A percentile compares a stretch with the other conserved stretches of the same genome.
phyloP scores from a whole-genome alignment of 2,113 vertebrate species.

The Periophthalmodon schlosseri region DNA sequence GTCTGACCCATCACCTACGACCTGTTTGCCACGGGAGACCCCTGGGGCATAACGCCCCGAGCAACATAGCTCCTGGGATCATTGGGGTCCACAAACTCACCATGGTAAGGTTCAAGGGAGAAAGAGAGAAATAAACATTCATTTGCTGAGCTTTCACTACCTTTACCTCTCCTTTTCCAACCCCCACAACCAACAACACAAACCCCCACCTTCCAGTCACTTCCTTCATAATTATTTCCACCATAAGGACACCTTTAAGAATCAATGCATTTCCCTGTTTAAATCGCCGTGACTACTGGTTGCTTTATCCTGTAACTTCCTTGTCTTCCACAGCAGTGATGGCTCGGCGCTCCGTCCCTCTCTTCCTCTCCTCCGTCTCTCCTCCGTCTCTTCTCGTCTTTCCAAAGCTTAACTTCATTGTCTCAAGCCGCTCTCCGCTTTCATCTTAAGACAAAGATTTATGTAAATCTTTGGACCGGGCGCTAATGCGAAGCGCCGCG shows the following conservation, averaged over 20 bases:
- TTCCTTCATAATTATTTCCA: conserved; percentile 45
- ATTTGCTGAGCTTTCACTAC: background rate
- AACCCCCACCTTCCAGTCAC: conserved; percentile 29
- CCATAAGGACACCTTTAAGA: conserved; percentile 31
- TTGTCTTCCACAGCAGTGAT: conserved; percentile 34
- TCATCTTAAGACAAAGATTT: conserved; percentile 87
- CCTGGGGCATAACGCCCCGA: no score
- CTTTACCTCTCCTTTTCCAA: background rate
- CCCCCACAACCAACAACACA: background rate
- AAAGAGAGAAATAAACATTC: background rate
- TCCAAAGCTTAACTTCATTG: conserved; percentile 84
- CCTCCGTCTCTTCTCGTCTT: conserved; percentile 53
- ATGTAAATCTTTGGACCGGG: conserved; percentile 82
- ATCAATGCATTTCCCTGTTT: conserved; percentile 45
- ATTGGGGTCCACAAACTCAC: no score
- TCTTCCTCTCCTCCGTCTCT: conserved; percentile 54
- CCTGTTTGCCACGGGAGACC: no score
- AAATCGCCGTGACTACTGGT: conserved; percentile 67
- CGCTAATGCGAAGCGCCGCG: conserved; percentile 79
- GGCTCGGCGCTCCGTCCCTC: conserved; percentile 46
- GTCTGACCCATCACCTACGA: no score
- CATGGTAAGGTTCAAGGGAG: no score
- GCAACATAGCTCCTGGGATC: no score
- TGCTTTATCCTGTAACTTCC: conserved; percentile 67
- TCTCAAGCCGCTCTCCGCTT: conserved; percentile 78